phyloP scores from a whole-genome alignment of 2,797 vertebrate species.

The Lutjanus argentimaculatus region DNA sequence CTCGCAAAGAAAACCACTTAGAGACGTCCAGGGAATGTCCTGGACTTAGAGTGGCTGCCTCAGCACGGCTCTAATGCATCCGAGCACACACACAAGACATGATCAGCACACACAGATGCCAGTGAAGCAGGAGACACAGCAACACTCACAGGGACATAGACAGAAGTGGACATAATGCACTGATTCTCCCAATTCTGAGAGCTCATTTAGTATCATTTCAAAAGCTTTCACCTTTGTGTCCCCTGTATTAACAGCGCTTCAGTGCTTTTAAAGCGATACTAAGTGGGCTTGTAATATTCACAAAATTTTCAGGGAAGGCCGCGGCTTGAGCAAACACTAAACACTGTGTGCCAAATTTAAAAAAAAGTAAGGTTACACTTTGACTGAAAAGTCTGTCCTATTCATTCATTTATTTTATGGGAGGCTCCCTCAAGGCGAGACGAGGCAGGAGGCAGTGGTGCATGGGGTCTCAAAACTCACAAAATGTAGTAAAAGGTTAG shows the following conservation, averaged over 20 bases:
- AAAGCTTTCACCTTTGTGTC: background rate
- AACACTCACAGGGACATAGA: background rate
- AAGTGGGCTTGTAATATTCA: background rate
- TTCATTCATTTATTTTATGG: background rate
- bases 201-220: background rate
- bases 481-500: no score
- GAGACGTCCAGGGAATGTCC: constrained; percentile 61
- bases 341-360: background rate
- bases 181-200: background rate
- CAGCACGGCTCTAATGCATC: constrained; percentile 52
- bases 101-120: background rate
- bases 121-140: background rate
- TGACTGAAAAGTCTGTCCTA: background rate
- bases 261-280: background rate
- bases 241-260: background rate
- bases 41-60: constrained; percentile 35
- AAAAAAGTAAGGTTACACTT: background rate
- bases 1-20: constrained; percentile 71
- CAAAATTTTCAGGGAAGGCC: background rate
- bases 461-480: no score
- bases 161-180: background rate
- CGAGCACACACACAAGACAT: constrained; percentile 7
- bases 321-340: background rate
- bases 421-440: background rate
- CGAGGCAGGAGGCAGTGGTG: no score